Evolutionary conservation across 1,140 invertebrate species (phyloP), one percentile per base, ranked within the genome.

Genomic region (Drosophila tsacasi): DNA sequence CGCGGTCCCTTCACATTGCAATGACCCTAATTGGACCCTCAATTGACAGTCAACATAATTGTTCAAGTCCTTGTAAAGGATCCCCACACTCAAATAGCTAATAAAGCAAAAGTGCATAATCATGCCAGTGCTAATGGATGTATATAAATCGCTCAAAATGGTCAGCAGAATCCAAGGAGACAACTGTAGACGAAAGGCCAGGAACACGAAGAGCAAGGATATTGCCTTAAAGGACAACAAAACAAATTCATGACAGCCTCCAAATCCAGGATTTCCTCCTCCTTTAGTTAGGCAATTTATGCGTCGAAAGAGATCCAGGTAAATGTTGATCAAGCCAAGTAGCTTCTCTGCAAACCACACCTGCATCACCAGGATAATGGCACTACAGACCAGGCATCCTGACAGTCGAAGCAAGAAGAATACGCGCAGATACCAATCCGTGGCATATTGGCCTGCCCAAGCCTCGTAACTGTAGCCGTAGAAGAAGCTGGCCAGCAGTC

Each of bases 61-160:
- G 30, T 90, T 90, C 2, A 89, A 12, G 27, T 76, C 69, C 30
- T 42, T 57, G 25, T 84, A 90, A 3, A 84, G 69, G 12, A 65
- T n/a, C 0, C 66, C 84, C 5, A 89, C 23, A 46, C 78, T 90
- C 1, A 89, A 75, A 21, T 84, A 89, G 17, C 57, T 74, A 49
- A 89, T 42, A 15, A 81, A 84, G 19, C 66, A 66, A 6, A 79
- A 19, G 25, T 89, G 46, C 44, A 54, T 25, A 0, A 90, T 47
- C 42, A 89, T 63, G 4, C 54, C 39, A 8, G 60, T 42, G 13
- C 64, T 52, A 10, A 79, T 27, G 15, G 50, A 68, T 3, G 27
- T 65, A 19, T 79, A 76, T 0, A 65, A 25, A 49, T 81, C 65
- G 1, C 42, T 32, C 0, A 81, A 7, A 5, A 27, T 10, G 15